These are phyloP conservation scores for Brachionichthys hirsutus DNA, from an alignment of 2,113 vertebrate genomes.

Conservation along the genomic window DNA sequence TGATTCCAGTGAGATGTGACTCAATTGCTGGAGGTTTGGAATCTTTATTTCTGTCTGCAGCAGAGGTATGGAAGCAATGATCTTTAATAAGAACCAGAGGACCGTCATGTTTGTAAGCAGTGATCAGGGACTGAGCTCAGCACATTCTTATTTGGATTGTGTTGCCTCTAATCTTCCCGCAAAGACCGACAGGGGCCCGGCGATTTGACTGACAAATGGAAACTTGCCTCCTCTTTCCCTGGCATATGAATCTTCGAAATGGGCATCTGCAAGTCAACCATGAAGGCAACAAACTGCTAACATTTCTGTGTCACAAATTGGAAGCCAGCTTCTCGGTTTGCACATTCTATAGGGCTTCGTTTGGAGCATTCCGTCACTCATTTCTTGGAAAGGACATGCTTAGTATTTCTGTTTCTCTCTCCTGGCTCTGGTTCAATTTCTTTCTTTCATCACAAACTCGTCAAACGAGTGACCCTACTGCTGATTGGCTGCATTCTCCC, in stretches of 20 bases:
- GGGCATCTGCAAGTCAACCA: conserved; percentile 43
- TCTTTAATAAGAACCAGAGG: conserved; percentile 72
- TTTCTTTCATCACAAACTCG: conserved; percentile 72
- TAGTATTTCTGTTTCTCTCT: conserved; percentile 40
- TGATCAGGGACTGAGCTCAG: conserved; percentile 59
- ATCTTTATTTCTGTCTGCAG: conserved; percentile 67
- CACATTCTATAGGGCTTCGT: conserved; percentile 8
- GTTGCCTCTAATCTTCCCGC: conserved; percentile 61
- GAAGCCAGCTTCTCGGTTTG: conserved; percentile 12
- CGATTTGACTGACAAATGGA: conserved; percentile 53
- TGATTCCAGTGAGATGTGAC: conserved; percentile 56
- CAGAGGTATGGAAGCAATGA: conserved; percentile 74
- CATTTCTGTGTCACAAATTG: conserved; percentile 22
- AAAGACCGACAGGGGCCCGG: conserved; percentile 42
- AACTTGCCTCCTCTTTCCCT: conserved; percentile 23
- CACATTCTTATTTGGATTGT: conserved; percentile 59
- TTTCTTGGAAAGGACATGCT: conserved; percentile 42
- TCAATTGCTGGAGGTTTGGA: conserved; percentile 64
- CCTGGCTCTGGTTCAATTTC: conserved; percentile 34
- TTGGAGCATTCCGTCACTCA: conserved; percentile 12
- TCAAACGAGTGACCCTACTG: conserved; percentile 72
- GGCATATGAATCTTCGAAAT: conserved; percentile 31
- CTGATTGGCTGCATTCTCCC: conserved; percentile 68
- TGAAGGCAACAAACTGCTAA: conserved; percentile 52
- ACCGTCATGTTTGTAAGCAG: conserved; percentile 60